Evolutionary conservation across 1,140 invertebrate genomes (phyloP).

Genomic region (Drosophila bipectinata): DNA sequence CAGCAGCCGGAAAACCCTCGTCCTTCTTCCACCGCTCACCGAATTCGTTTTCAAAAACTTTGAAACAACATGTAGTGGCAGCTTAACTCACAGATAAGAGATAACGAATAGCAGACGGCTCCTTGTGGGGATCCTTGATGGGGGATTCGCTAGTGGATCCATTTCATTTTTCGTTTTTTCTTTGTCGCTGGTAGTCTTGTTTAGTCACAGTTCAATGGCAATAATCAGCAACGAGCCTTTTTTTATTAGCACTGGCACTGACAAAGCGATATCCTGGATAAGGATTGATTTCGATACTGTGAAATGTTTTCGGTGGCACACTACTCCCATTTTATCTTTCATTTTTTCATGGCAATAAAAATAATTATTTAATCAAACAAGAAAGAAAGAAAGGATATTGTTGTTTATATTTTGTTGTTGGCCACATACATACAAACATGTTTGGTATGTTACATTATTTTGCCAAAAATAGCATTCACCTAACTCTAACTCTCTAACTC

Average conservation of each 20-base stretch:
- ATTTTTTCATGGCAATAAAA: no score
- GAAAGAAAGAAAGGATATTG: no score
- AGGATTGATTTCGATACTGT: slow-evolving; percentile 18
- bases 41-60: slow-evolving; percentile 70
- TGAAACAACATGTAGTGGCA: slow-evolving; percentile 61
- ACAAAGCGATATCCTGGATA: slow-evolving; percentile 25
- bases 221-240: slow-evolving; percentile 63
- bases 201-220: slow-evolving; percentile 58
- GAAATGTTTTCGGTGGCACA: no score
- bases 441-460: no score
- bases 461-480: no score
- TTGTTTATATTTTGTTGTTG: no score
- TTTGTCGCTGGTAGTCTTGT: slow-evolving; percentile 27
- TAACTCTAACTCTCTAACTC: no score
- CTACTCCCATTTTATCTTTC: no score
- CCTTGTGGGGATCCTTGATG: slow-evolving; percentile 3
- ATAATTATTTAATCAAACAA: no score
- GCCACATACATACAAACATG: no score
- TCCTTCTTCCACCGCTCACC: slow-evolving; percentile 8
- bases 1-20: slow-evolving; percentile 24
- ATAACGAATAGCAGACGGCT: slow-evolving; percentile 17
- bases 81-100: slow-evolving; percentile 58
- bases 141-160: slow-evolving; percentile 2
- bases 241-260: slow-evolving; percentile 54
- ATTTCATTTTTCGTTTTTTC: slow-evolving; percentile 25